phyloP scores from a whole-genome alignment of 2,888 invertebrate genomes.

The Acanthosepion esculentum region DNA sequence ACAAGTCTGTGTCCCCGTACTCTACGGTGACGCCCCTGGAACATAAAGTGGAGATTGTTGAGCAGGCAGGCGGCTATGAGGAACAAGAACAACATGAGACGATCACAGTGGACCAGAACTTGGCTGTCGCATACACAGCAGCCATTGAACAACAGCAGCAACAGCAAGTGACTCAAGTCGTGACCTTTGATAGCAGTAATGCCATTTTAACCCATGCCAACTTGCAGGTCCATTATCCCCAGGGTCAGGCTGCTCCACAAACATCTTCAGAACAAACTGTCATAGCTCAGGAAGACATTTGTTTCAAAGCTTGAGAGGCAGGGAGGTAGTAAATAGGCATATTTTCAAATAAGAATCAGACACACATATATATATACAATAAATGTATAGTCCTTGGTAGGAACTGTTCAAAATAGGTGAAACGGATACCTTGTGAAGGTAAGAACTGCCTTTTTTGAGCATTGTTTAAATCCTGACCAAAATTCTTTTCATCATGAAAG shows the following conservation, averaged over 20 bases:
- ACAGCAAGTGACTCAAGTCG: slow-evolving; percentile 11
- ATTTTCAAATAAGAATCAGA: not conserved
- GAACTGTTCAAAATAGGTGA: not conserved
- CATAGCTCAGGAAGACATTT: slow-evolving; percentile 46
- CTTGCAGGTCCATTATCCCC: slow-evolving; percentile 43
- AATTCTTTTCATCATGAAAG: not conserved
- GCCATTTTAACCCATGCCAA: slow-evolving; percentile 40
- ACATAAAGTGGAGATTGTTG: slow-evolving; percentile 24
- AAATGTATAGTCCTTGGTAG: not conserved
- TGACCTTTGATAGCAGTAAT: slow-evolving; percentile 25
- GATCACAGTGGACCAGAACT: slow-evolving; percentile 25
- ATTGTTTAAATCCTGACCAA: not conserved
- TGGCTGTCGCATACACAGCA: not conserved
- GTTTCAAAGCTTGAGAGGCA: slow-evolving; percentile 38
- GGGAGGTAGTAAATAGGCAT: not conserved
- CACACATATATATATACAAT: not conserved
- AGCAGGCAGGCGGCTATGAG: not conserved
- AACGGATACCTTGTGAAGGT: not conserved
- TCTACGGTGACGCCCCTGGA: not conserved
- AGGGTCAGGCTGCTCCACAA: not conserved
- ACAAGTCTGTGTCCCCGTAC: slow-evolving; percentile 24
- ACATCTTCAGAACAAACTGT: slow-evolving; percentile 41
- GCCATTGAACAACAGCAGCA: slow-evolving; percentile 36
- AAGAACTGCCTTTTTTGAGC: not conserved
- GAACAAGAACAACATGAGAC: not conserved